Percentiles rank a stretch among this genome's conserved stretches.
These are phyloP conservation scores for Trachelipus rathkii DNA, from an alignment of 1,140 invertebrate species.

Conservation along the genomic window DNA sequence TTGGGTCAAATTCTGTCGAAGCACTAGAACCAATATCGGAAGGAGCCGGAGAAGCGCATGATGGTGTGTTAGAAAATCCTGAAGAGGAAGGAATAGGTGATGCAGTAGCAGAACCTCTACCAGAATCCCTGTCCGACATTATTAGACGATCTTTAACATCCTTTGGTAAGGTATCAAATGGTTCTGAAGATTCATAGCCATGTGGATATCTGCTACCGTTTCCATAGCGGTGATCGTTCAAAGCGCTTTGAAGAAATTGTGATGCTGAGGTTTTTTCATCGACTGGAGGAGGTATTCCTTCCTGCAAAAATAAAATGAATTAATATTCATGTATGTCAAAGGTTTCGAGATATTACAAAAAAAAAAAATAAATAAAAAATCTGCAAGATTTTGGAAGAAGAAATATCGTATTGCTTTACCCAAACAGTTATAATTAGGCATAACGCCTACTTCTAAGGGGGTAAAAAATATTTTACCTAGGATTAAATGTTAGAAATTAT, in stretches of 20 bases:
- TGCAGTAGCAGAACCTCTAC: neutral
- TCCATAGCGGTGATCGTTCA: neutral
- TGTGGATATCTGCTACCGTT: conserved; percentile 30
- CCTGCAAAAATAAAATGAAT: neutral
- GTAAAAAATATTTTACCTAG: too few relatives aligned
- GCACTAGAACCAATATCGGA: conserved; percentile 37
- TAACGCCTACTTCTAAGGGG: too few relatives aligned
- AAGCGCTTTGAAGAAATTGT: neutral
- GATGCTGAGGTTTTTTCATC: neutral
- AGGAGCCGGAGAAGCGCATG: conserved; percentile 40
- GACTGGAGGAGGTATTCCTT: neutral
- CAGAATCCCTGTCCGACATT: conserved; percentile 18
- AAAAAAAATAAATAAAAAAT: too few relatives aligned
- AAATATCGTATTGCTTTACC: too few relatives aligned
- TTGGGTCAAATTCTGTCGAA: conserved; percentile 40
- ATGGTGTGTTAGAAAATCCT: conserved; percentile 32
- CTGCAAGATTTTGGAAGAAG: too few relatives aligned
- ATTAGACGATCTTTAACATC: conserved; percentile 40
- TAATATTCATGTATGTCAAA: too few relatives aligned
- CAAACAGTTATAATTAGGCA: too few relatives aligned
- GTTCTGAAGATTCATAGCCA: conserved; percentile 34
- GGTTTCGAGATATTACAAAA: too few relatives aligned
- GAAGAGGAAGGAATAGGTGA: conserved; percentile 28
- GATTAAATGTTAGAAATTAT: too few relatives aligned
- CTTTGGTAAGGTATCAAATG: conserved; percentile 34